Base-by-base conservation (phyloP, 2,888 invertebrate genomes). In the Ormyrus thymus region DNA sequence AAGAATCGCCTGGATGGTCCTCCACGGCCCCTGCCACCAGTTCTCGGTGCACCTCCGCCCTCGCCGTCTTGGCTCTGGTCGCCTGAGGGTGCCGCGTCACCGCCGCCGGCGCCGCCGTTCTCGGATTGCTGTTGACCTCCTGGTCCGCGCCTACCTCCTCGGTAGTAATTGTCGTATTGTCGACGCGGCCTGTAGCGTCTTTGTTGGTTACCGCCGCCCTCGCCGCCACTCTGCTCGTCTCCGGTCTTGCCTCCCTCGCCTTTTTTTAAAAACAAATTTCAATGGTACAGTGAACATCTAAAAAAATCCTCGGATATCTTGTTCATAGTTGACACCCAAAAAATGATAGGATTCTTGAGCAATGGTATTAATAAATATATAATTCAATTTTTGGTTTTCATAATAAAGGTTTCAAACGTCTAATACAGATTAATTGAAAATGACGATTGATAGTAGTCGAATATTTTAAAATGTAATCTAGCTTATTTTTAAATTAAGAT, bases 1-100 rank as follows among this genome's bases (percentile, higher is more conserved):
- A 93, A 95, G 91, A 93, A 95, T 86, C 94, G 93, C 86, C 92
- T 91, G 81, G 92, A 91, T 80, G 91, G 90, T 82, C 90, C 89
- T 70, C 92, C 91, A 80, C 92, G 87, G 66, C 88, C 91, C 59
- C 90, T 90, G 11, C 87, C 86, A 68, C 88, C 90, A 77, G 90
- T 91, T 56, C 90, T 90, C 51, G 88, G 85, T 0, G 81, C 83
- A 48, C 82, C 84, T 15, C 83, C 85, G 5, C 83, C 85, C 43
- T 85, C 87, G 55, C 76, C 83, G 55, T 82, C 83, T n/a, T 82
- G 84, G n/a, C 77, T 84, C 66, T 83, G 79, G 69, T 90, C 90
- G 65, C 89, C 90, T 43, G 85, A 84, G 43, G 55, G 11, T 11
- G 10, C n/a, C 80, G 87, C 85, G 83, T 84, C 86, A 71, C 83